Evolutionary conservation across 2,113 vertebrate species (phyloP).

Genomic region (Clarias magur): DNA sequence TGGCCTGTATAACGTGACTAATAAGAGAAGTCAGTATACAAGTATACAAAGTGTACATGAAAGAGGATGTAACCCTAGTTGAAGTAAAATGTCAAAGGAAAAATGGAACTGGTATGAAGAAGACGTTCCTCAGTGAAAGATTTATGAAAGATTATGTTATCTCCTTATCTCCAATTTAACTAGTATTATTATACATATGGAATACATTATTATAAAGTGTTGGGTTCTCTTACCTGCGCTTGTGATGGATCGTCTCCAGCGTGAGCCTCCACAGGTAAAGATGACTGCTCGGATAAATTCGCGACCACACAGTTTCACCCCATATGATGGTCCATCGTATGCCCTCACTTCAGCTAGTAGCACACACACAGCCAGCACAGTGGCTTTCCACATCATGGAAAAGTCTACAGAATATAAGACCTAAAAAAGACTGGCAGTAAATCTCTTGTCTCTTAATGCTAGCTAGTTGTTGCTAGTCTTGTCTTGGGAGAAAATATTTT

Average conservation of each 20-base stretch:
- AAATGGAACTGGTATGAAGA: not conserved
- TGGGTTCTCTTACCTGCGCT: constrained; percentile 64
- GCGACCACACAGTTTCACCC: constrained; percentile 83
- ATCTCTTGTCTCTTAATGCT: constrained; percentile 41
- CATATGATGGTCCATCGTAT: constrained; percentile 67
- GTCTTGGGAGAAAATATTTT: constrained; percentile 45
- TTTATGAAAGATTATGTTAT: not conserved
- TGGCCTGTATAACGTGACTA: not conserved
- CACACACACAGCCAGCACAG: constrained; percentile 68
- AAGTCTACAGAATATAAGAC: not conserved
- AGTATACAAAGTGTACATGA: not conserved
- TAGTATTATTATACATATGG: not conserved
- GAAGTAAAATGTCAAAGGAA: not conserved
- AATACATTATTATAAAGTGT: not conserved
- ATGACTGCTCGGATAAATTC: constrained; percentile 86
- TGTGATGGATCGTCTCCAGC: constrained; percentile 76
- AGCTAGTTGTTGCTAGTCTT: constrained; percentile 9
- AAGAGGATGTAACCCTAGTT: constrained; percentile 15
- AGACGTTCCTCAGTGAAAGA: not conserved
- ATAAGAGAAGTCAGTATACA: not conserved
- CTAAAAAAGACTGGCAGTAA: not conserved
- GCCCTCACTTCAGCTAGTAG: constrained; percentile 66
- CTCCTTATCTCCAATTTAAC: not conserved
- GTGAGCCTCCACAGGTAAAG: constrained; percentile 84
- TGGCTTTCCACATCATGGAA: constrained; percentile 69